Evolutionary conservation across 2,797 vertebrate species (phyloP), one percentile per base, ranked within the genome.

Genomic region (Gymnothorax reevesii): DNA sequence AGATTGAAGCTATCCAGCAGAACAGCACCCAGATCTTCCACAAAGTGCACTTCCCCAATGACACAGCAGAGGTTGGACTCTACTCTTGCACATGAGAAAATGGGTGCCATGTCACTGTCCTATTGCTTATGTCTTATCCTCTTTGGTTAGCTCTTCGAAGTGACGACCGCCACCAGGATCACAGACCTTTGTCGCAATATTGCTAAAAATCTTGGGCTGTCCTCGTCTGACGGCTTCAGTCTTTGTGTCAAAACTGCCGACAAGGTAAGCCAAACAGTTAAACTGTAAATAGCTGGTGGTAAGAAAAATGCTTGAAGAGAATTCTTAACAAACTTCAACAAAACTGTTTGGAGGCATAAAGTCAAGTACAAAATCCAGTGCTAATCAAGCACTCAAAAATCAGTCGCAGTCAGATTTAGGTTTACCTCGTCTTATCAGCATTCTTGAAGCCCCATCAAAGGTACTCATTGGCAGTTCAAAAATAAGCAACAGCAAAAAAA

Each of bases 211-310:
- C 93, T 99, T 71, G 87, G 93, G 83, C 94, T 99, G 90, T 87
- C 91, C 20, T 97, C 98, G 84, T 94, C 96, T 71, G 98, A 98
- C 12, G 99, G 99, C 84, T 98, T 98, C 93, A 98, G 97, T 91
- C 95, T 99, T 89, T 99, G 99, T 91, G 95, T 99, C 89, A 98
- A 98, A 95, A 97, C 96, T 13, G 90, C 96, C 1, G 97, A 98
- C 94, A 99, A 98, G 97, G 98, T 99, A 83, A 54, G 88, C 84
- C 55, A 17, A 42, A n/a, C 15, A 55, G 1, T 69, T 8, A 25
- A 69, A n/a, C 8, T 69, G 42, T 20, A 77, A 20, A 52, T 49
- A 52, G 17, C 25, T 17, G 62, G 62, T 64, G 17, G 62, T 64
- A 4, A 8, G 22, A 69, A 69, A 69, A 42, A 42, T 15, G 25